These are phyloP conservation scores for Nomada fucata DNA, from an alignment of 2,888 invertebrate species.

Conservation along the genomic window DNA sequence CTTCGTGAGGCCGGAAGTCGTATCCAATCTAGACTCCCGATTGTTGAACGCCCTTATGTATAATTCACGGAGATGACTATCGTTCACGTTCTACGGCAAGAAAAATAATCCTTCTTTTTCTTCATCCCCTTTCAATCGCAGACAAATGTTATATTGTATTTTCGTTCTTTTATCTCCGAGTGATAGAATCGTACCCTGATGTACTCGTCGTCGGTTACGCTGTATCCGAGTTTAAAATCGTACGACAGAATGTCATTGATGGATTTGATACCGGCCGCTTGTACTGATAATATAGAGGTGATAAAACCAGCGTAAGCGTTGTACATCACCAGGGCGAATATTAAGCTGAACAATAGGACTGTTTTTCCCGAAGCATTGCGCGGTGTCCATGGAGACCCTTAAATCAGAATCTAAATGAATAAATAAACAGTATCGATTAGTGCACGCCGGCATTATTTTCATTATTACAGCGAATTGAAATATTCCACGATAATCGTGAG, in stretches of 20 bases:
- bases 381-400: conserved; percentile 87
- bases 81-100: conserved; percentile 85
- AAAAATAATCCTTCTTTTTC: conserved; percentile 34
- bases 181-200: conserved; percentile 85
- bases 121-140: neutral
- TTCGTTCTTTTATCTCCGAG: too few species aligned
- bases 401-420: neutral
- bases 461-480: too few species aligned
- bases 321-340: conserved; percentile 87
- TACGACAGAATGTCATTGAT: conserved; percentile 87
- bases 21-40: conserved; percentile 78
- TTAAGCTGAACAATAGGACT: conserved; percentile 86
- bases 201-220: conserved; percentile 87
- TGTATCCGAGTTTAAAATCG: conserved; percentile 87
- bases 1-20: conserved; percentile 85
- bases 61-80: conserved; percentile 85
- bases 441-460: too few species aligned
- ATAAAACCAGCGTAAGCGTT: conserved; percentile 89
- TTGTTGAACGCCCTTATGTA: conserved; percentile 83
- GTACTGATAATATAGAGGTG: conserved; percentile 88
- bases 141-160: neutral
- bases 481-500: too few species aligned
- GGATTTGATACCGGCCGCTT: conserved; percentile 85
- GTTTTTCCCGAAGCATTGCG: conserved; percentile 86
- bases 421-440: neutral